Evolutionary conservation across 2,113 vertebrate species (phyloP), one percentile per base, ranked within the genome.

Genomic region (Grantiella picta): DNA sequence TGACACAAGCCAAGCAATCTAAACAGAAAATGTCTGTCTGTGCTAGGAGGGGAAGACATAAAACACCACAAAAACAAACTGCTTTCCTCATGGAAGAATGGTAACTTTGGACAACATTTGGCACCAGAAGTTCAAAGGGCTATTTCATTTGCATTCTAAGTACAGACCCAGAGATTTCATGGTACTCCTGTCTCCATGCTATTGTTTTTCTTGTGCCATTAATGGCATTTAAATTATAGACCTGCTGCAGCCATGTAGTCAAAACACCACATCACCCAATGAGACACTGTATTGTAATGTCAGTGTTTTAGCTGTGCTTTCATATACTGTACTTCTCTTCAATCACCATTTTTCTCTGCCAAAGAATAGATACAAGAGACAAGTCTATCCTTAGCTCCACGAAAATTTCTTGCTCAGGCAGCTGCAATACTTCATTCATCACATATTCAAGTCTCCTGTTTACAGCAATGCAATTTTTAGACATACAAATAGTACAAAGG

Each of bases 171-270:
- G 92, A 88, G 72, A 73, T 76, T 93, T 89, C 73, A 61, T 83
- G 91, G 84, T 87, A 73, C 87, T 85, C 57, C 69, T 71, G 95
- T 94, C 95, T 96, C 88, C 53, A 8, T n/a, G 14, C 38, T 72
- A 71, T 68, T 93, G 93, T 91, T 92, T 92, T 76, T 63, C 73
- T 60, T 77, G 60, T 95, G 89, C 97, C 95, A 93, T 97, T 97
- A 97, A 97, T 97, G 97, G 97, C 96, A 97, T 97, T 98, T 98
- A 99, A 98, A 98, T 99, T 98, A 98, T 61, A 98, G 97, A 97
- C 97, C 95, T 98, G 85, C 85, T 95, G 92, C 83, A 96, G 94
- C 95, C 96, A 71, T 29, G 49, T 53, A 97, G 97, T 98, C 97
- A 97, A 98, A 98, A 97, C 94, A 96, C 92, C 95, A 89, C 92